Percentiles rank a stretch among this genome's conserved stretches.
Evolutionary conservation across 2,113 vertebrate genomes (phyloP).

Genomic region (Orthochromis malagaraziensis): DNA sequence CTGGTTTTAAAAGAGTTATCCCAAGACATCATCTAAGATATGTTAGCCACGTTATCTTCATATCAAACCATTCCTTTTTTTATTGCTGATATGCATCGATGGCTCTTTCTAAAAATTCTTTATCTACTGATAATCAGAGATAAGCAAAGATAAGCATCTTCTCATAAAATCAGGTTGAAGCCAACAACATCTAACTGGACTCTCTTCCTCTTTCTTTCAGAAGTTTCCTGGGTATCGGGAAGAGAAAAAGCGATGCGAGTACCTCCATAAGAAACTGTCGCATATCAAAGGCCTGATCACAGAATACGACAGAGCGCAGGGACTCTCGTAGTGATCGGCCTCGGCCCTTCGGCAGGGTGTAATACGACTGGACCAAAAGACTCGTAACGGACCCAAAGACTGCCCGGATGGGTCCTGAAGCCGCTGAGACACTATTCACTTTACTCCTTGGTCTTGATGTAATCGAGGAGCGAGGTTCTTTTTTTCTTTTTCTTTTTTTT

Average conservation of each 20-base stretch:
- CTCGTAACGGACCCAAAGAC: conserved; percentile 37
- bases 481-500: neutral
- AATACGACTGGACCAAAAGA: conserved; percentile 56
- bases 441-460: conserved; percentile 50
- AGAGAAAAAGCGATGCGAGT: conserved; percentile 80
- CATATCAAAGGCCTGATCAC: conserved; percentile 82
- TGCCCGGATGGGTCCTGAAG: conserved; percentile 22
- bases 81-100: neutral
- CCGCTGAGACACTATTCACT: conserved; percentile 49
- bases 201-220: conserved; percentile 31
- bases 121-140: neutral
- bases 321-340: conserved; percentile 48
- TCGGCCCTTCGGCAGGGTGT: conserved; percentile 2
- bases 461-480: conserved; percentile 22
- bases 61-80: neutral
- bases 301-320: conserved; percentile 75
- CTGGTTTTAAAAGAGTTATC: neutral
- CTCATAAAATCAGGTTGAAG: neutral
- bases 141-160: neutral
- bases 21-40: neutral
- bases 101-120: neutral
- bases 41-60: neutral
- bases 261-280: conserved; percentile 82
- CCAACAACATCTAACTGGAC: neutral
- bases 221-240: conserved; percentile 79